Conservation (phyloP, 1,140 invertebrate genomes). For the Asbolus verrucosus region DNA sequence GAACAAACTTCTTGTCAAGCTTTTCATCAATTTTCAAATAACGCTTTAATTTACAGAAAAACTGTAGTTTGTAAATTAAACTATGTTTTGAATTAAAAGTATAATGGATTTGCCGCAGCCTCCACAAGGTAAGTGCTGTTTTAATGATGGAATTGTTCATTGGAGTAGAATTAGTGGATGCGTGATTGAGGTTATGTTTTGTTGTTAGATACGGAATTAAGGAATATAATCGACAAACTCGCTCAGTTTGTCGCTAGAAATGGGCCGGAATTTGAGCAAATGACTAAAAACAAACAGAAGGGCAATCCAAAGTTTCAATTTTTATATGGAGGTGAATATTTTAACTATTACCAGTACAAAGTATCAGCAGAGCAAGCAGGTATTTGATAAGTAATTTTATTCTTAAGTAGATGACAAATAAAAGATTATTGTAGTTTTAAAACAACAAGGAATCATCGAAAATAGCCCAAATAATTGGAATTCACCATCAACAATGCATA, state of each 20-base stretch:
- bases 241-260: slow-evolving; percentile 98
- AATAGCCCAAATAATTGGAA: slow-evolving; percentile 55
- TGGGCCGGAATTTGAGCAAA: slow-evolving; percentile 98
- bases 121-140: slow-evolving; percentile 63
- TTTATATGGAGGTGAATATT: slow-evolving; percentile 95
- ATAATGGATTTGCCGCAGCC: slow-evolving; percentile 66
- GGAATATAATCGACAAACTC: slow-evolving; percentile 98
- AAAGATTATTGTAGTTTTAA: slow-evolving; percentile 63
- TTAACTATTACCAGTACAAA: slow-evolving; percentile 97
- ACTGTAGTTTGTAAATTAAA: slow-evolving; percentile 2
- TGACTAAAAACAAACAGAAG: slow-evolving; percentile 98
- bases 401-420: no score
- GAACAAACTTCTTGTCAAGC: background rate
- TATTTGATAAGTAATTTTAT: slow-evolving; percentile 66
- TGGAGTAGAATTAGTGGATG: background rate
- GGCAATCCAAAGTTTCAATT: slow-evolving; percentile 98
- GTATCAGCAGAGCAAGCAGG: slow-evolving; percentile 90
- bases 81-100: background rate
- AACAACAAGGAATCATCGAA: slow-evolving; percentile 63
- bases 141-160: background rate
- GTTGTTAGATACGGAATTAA: slow-evolving; percentile 85
- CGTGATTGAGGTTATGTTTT: slow-evolving; percentile 50
- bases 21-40: slow-evolving; percentile 29
- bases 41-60: background rate
- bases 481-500: slow-evolving; percentile 57